phyloP scores from a whole-genome alignment of 2,888 invertebrate genomes.

The Eupithecia abbreviata region DNA sequence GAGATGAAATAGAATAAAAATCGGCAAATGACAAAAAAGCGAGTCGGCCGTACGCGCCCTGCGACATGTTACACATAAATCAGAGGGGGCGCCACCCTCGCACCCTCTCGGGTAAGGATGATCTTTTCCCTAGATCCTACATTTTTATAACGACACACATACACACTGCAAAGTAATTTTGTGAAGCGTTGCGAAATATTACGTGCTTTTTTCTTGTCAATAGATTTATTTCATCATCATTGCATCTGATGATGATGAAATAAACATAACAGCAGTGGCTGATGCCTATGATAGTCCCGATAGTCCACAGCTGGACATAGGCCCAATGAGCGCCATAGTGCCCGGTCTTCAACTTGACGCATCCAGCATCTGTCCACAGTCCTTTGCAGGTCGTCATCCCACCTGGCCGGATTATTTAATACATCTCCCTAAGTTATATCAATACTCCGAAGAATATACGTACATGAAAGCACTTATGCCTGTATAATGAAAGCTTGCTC shows the following conservation, averaged over 20 bases:
- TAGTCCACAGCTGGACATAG: too few species aligned
- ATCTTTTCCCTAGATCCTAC: slow-evolving; percentile 82
- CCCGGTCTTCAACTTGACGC: too few species aligned
- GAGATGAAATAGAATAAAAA: slow-evolving; percentile 71
- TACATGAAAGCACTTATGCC: background rate
- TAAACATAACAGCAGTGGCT: too few species aligned
- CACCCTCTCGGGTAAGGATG: slow-evolving; percentile 69
- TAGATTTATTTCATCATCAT: background rate
- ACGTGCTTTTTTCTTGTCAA: background rate
- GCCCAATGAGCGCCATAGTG: too few species aligned
- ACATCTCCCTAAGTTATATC: background rate
- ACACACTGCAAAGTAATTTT: slow-evolving; percentile 56
- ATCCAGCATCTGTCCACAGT: too few species aligned
- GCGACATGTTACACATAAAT: slow-evolving; percentile 83
- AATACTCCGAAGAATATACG: background rate
- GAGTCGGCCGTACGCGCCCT: slow-evolving; percentile 72
- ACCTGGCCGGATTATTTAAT: too few species aligned
- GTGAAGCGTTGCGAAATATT: slow-evolving; percentile 28
- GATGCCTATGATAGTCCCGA: too few species aligned
- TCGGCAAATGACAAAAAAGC: slow-evolving; percentile 81
- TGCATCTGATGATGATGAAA: too few species aligned
- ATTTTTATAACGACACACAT: slow-evolving; percentile 81
- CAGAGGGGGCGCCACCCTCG: slow-evolving; percentile 74
- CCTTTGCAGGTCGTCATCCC: too few species aligned
- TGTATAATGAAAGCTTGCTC: too few species aligned